A percentile compares a stretch with the other conserved stretches of the same genome.
These are phyloP conservation scores for Mungos mungo DNA, from an alignment of 2,113 vertebrate genomes.

Conservation along the genomic window DNA sequence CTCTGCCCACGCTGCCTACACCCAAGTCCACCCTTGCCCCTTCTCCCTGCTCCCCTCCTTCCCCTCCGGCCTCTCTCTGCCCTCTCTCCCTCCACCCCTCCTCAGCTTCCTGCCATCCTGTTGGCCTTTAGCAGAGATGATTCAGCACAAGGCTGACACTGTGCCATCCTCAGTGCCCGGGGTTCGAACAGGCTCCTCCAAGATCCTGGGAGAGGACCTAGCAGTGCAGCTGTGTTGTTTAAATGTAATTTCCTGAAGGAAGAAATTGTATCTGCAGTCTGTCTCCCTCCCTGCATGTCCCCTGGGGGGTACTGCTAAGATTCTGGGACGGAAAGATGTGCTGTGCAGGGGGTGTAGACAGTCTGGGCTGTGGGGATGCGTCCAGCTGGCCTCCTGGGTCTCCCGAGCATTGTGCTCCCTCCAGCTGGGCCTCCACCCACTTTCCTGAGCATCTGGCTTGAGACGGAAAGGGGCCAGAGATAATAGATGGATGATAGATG, in stretches of 20 bases:
- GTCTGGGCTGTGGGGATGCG: neutral
- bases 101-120: neutral
- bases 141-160: neutral
- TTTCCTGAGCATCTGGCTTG: neutral
- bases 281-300: neutral
- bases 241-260: neutral
- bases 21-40: too few species aligned
- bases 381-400: neutral
- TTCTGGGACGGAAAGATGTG: neutral
- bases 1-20: neutral
- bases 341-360: neutral
- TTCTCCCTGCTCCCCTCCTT: too few species aligned
- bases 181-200: neutral
- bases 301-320: neutral
- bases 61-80: neutral
- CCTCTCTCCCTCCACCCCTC: neutral
- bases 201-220: neutral
- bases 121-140: neutral
- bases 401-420: too few species aligned
- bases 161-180: neutral
- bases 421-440: neutral
- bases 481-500: neutral
- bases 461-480: neutral
- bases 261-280: neutral
- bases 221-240: neutral